Evolutionary conservation across 2,113 vertebrate species (phyloP).

Genomic region (Odocoileus hemionus): DNA sequence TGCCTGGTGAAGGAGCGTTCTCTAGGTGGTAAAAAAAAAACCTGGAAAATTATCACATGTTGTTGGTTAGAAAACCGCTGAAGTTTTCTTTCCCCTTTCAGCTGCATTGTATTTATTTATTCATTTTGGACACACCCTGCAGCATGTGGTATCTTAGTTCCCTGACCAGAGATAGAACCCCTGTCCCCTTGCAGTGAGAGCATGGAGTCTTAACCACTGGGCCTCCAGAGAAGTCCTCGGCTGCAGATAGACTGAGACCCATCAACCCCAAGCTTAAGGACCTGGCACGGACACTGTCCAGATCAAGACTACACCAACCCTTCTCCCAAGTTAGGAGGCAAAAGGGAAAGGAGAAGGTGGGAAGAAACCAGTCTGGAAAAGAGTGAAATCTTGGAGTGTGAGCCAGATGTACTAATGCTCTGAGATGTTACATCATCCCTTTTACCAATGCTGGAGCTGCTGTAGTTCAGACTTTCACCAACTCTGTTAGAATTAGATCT

Average conservation of each 20-base stretch:
- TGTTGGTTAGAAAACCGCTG: neutral
- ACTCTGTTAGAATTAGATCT: neutral
- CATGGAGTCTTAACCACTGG: neutral
- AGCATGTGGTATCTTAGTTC: neutral
- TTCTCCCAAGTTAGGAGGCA: neutral
- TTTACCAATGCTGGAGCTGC: neutral
- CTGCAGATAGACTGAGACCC: neutral
- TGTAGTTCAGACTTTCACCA: neutral
- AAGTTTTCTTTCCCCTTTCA: neutral
- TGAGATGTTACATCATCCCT: neutral
- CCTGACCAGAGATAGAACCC: neutral
- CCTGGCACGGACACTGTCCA: neutral
- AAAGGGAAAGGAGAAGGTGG: neutral
- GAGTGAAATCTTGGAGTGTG: neutral
- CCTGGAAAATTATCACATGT: neutral
- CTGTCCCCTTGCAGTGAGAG: neutral
- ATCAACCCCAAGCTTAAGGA: neutral
- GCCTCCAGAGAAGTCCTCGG: neutral
- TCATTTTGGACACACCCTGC: neutral
- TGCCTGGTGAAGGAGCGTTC: neutral
- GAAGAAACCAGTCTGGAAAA: neutral
- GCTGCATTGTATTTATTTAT: neutral
- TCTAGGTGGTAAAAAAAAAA: neutral
- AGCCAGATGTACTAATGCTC: neutral
- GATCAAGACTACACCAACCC: neutral